Evolutionary conservation across 2,888 invertebrate species (phyloP).

Genomic region (Pilophorus perplexus): DNA sequence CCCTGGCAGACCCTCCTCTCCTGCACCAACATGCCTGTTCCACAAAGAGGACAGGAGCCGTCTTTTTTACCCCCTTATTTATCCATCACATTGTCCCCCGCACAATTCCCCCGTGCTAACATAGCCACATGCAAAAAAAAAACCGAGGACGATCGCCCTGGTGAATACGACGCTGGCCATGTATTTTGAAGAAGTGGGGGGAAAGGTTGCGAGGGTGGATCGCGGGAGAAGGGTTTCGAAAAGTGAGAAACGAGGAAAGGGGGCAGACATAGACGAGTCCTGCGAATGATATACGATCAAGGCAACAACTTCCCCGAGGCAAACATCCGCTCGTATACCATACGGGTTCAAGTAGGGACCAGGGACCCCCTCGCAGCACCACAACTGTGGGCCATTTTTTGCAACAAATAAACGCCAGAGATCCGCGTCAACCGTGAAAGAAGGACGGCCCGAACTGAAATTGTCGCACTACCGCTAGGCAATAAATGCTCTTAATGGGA

Average conservation of each 20-base stretch:
- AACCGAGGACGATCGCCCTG: background rate
- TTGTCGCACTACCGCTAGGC: too few species aligned
- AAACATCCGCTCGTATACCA: too few species aligned
- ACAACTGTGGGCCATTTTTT: too few species aligned
- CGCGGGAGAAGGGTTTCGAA: background rate
- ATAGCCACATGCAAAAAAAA: background rate
- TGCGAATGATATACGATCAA: conserved; percentile 28
- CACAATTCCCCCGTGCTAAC: too few species aligned
- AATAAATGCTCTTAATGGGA: too few species aligned
- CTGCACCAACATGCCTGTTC: background rate
- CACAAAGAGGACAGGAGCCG: background rate
- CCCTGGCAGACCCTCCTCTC: background rate
- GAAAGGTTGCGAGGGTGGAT: background rate
- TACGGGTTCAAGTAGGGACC: too few species aligned
- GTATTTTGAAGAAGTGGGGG: background rate
- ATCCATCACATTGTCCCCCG: background rate
- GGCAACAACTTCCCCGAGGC: too few species aligned
- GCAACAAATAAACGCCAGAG: too few species aligned
- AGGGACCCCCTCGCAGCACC: too few species aligned
- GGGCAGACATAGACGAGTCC: conserved; percentile 16
- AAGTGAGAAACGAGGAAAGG: background rate
- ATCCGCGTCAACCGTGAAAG: too few species aligned
- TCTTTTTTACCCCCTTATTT: background rate
- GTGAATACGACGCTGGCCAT: background rate
- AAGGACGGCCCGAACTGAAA: too few species aligned